Evolutionary conservation across 2,797 vertebrate species (phyloP).

Genomic region (Leptodactylus fallax): DNA sequence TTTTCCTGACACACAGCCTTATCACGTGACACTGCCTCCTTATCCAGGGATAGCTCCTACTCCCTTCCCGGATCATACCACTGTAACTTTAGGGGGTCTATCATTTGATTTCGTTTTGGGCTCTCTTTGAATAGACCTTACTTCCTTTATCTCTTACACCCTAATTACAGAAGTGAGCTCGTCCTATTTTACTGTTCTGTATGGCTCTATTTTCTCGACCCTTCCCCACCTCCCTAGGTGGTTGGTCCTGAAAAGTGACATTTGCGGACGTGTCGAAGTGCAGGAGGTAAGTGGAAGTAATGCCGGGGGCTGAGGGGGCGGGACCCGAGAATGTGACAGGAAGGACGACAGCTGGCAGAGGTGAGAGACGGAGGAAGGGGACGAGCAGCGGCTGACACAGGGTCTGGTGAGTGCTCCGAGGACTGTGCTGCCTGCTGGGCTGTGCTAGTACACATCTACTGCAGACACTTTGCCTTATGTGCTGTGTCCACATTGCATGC

Average conservation of each 20-base stretch:
- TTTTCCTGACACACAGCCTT: neutral
- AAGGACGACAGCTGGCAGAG: slow-evolving; percentile 9
- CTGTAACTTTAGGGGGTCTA: neutral
- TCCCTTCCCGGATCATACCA: slow-evolving; percentile 13
- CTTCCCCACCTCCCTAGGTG: neutral
- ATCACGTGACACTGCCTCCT: neutral
- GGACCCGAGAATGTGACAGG: neutral
- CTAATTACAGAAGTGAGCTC: neutral
- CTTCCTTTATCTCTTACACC: too few species aligned
- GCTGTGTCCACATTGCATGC: too few species aligned
- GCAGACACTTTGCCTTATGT: too few species aligned
- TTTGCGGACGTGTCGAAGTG: slow-evolving; percentile 8
- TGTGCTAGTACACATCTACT: too few species aligned
- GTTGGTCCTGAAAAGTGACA: neutral
- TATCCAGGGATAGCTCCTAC: neutral
- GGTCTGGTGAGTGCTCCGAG: neutral
- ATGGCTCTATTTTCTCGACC: neutral
- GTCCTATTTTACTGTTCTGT: neutral
- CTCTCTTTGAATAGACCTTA: too few species aligned
- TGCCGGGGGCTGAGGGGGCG: neutral
- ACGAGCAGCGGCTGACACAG: neutral
- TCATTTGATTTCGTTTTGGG: neutral
- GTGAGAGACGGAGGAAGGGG: slow-evolving; percentile 7
- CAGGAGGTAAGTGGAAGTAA: neutral
- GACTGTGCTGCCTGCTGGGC: neutral